Evolutionary conservation across 2,888 invertebrate species (phyloP).

Genomic region (Hemaris fuciformis): DNA sequence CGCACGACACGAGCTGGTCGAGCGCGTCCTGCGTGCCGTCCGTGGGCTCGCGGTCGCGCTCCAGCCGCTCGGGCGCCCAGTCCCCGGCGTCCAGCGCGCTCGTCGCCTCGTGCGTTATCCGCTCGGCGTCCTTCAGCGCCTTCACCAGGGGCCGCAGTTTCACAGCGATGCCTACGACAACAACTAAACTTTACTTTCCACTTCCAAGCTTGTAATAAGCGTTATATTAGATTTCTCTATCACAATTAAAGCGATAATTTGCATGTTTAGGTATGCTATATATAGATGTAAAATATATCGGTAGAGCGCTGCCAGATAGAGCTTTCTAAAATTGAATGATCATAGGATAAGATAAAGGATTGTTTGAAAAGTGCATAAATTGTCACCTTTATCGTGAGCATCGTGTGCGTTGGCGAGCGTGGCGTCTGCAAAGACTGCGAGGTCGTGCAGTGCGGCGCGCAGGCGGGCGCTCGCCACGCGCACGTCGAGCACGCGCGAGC

Average conservation of each 20-base stretch:
- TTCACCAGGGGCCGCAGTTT: slow-evolving; percentile 90
- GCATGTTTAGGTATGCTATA: too few species aligned
- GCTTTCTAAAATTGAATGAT: too few species aligned
- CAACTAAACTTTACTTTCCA: neutral
- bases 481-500: slow-evolving; percentile 90
- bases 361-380: neutral
- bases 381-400: slow-evolving; percentile 88
- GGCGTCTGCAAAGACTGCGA: slow-evolving; percentile 94
- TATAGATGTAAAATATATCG: too few species aligned
- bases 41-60: slow-evolving; percentile 73
- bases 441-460: slow-evolving; percentile 90
- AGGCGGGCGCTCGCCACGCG: slow-evolving; percentile 90
- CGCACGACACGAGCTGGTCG: slow-evolving; percentile 93
- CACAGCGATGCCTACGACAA: slow-evolving; percentile 78
- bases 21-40: slow-evolving; percentile 89
- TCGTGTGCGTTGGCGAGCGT: slow-evolving; percentile 92
- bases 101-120: slow-evolving; percentile 89
- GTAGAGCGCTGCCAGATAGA: too few species aligned
- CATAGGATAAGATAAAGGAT: too few species aligned
- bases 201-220: neutral
- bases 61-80: slow-evolving; percentile 88
- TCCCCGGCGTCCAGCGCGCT: slow-evolving; percentile 87
- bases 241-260: too few species aligned
- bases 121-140: slow-evolving; percentile 90
- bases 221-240: neutral